Conservation (phyloP, 2,797 vertebrate genomes). For the Rhinella marina region DNA sequence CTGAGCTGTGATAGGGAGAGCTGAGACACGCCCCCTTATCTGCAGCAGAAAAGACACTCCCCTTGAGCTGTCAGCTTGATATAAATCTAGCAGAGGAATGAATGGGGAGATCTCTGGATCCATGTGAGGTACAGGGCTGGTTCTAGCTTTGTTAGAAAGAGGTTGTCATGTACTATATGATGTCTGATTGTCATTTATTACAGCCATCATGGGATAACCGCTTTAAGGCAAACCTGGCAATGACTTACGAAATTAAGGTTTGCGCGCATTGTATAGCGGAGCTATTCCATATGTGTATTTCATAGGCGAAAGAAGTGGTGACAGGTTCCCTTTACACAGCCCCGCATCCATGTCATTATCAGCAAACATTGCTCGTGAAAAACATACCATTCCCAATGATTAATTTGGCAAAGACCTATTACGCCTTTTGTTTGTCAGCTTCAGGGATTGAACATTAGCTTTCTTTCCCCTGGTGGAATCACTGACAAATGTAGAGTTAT, state of each 20-base stretch:
- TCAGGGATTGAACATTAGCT: conserved; percentile 45
- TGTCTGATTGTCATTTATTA: too few relatives aligned
- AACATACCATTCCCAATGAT: conserved; percentile 5
- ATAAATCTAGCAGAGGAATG: too few relatives aligned
- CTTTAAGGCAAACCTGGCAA: too few relatives aligned
- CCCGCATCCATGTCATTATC: not conserved
- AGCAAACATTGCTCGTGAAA: not conserved
- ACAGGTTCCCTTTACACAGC: not conserved
- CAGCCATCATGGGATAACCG: too few relatives aligned
- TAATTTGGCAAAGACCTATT: conserved; percentile 27
- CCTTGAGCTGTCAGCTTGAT: too few relatives aligned
- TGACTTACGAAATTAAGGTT: not conserved
- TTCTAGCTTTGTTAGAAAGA: too few relatives aligned
- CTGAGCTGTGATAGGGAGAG: too few relatives aligned
- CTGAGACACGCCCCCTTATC: too few relatives aligned
- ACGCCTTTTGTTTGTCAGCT: conserved; percentile 21
- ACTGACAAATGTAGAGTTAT: conserved; percentile 48
- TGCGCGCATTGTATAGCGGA: not conserved
- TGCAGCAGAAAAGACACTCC: too few relatives aligned
- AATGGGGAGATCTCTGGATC: too few relatives aligned
- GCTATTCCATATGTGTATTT: conserved; percentile 8
- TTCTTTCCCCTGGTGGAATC: conserved; percentile 36
- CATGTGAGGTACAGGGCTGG: too few relatives aligned
- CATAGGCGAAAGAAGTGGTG: not conserved
- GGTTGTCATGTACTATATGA: too few relatives aligned